These are phyloP conservation scores for Leptogaster cylindrica DNA, from an alignment of 2,888 invertebrate genomes.

Conservation along the genomic window DNA sequence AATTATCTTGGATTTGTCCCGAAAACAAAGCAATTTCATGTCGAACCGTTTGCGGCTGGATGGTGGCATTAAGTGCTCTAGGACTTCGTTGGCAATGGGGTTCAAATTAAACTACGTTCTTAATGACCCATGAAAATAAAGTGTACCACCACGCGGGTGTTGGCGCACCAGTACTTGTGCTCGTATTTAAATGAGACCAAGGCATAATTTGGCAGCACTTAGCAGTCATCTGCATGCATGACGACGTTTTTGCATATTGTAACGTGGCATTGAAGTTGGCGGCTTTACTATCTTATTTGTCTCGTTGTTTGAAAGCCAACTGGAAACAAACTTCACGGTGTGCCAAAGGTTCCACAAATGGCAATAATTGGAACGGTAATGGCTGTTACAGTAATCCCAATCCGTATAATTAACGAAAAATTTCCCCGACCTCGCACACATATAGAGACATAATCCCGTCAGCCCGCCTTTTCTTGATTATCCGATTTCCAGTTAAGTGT, in stretches of 20 bases:
- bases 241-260: constrained; percentile 35
- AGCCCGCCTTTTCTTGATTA: constrained; percentile 47
- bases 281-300: neutral
- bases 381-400: constrained; percentile 32
- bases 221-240: constrained; percentile 44
- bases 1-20: constrained; percentile 1
- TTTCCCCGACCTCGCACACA: neutral
- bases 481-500: constrained; percentile 39
- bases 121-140: constrained; percentile 45
- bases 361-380: neutral
- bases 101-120: constrained; percentile 9
- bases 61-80: neutral
- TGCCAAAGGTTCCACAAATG: neutral
- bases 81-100: constrained; percentile 2
- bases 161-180: constrained; percentile 28
- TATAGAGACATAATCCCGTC: constrained; percentile 18
- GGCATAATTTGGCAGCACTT: constrained; percentile 45
- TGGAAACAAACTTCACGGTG: neutral
- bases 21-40: neutral
- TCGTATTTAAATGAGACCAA: constrained; percentile 41
- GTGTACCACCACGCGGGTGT: neutral
- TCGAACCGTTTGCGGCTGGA: neutral
- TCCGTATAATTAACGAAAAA: constrained; percentile 29
- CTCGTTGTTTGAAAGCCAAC: neutral
- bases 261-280: neutral